Conservation (phyloP, 1,140 invertebrate species). For the Pseudomyrmex sp. region DNA sequence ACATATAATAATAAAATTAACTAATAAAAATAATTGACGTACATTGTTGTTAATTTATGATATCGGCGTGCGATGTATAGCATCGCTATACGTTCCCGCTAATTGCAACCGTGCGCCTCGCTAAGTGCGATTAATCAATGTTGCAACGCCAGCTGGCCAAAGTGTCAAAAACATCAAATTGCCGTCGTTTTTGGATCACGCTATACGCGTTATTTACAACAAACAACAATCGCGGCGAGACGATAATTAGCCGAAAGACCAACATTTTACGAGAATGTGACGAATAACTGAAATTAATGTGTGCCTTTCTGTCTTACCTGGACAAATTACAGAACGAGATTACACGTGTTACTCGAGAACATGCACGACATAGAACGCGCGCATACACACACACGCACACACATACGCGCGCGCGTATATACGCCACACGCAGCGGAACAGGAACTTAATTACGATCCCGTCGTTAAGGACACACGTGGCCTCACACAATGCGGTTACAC, state of each 20-base stretch:
- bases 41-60: constrained; percentile 4
- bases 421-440: not conserved
- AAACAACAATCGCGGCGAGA: not conserved
- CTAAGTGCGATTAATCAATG: constrained; percentile 34
- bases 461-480: constrained; percentile 11
- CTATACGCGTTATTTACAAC: not conserved
- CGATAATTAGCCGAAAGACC: not conserved
- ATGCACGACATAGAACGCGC: not conserved
- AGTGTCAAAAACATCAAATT: constrained; percentile 41
- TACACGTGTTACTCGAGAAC: constrained; percentile 2
- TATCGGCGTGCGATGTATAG: not conserved
- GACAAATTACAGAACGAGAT: constrained; percentile 15
- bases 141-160: constrained; percentile 37
- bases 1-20: too few species aligned
- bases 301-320: not conserved
- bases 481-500: constrained; percentile 3
- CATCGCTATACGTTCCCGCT: constrained; percentile 13
- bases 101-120: constrained; percentile 25
- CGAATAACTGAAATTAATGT: constrained; percentile 28
- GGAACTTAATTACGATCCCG: constrained; percentile 39
- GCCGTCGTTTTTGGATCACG: constrained; percentile 29
- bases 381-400: too few species aligned
- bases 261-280: not conserved
- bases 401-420: not conserved
- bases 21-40: not conserved